Base-by-base conservation (phyloP, 2,113 vertebrate genomes). In the Pachycephala philippinensis region DNA sequence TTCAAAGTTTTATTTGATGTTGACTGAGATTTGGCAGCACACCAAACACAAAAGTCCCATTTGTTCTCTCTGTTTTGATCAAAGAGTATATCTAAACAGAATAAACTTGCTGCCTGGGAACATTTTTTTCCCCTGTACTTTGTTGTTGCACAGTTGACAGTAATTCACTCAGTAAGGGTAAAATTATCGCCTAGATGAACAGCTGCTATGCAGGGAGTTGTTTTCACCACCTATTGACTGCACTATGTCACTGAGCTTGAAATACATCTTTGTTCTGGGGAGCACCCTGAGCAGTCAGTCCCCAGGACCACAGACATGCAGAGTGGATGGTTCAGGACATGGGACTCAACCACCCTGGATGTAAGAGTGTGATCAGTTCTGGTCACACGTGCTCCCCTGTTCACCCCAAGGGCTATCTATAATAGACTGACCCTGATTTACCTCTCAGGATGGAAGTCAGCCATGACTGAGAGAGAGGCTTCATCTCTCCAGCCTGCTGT, bases 51-150 rank as follows among this genome's bases (percentile, higher is more conserved):
- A 37, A 88, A 93, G 40, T 74, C 79, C 76, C 70, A 81, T 95
- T 93, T 94, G 65, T 91, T 96, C 94, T 81, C 61, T 95, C 61
- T 95, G 70, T 96, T 94, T 86, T 95, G 89, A 94, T 95, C 89
- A 89, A 78, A 93, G 91, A 75, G 56, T 95, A 3, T 85, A 87
- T 90, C 50, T 70, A 59, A 96, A 84, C 53, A 50, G 90, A 86
- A 61, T 79, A 95, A 97, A 93, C 63, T 79, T 71, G 75, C 92
- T 88, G 50, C 87, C 77, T 81, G 78, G 82, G 79, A 82, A 70
- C 84, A 40, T 61, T 72, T 90, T 19, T 23, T 87, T 60, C 1
- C 1, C 20, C 27, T 83, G 31, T 49, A n/a, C 89, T 88, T 91
- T 94, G 63, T 92, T 95, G 84, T 80, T 89, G 68, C 45, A 18